phyloP scores from a whole-genome alignment of 2,888 invertebrate species.

The Leptopilina drosophilae region DNA sequence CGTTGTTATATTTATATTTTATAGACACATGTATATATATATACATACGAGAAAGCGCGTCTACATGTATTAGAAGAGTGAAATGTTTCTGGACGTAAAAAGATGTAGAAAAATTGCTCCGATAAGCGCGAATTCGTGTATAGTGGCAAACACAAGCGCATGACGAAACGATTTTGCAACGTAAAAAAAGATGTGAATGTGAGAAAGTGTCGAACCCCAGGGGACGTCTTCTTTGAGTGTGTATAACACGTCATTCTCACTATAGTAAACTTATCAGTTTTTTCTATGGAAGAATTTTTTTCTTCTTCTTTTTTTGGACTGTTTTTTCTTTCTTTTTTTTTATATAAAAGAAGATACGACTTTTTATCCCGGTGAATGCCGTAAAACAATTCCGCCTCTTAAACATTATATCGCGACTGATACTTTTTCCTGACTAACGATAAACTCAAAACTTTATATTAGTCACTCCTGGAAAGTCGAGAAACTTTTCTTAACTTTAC shows the following conservation, averaged over 20 bases:
- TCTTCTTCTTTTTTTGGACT: background rate
- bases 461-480: constrained; percentile 18
- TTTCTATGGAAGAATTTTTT: background rate
- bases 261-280: constrained; percentile 37
- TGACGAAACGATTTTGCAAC: constrained; percentile 16
- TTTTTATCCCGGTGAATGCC: background rate
- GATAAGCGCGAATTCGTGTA: constrained; percentile 38
- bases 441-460: constrained; percentile 32
- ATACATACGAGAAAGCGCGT: background rate
- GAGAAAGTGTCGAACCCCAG: constrained; percentile 22
- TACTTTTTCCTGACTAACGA: constrained; percentile 13
- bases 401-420: constrained; percentile 31
- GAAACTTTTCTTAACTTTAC: constrained; percentile 28
- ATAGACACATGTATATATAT: background rate
- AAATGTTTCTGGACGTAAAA: constrained; percentile 27
- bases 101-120: constrained; percentile 32
- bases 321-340: background rate
- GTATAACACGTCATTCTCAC: constrained; percentile 29
- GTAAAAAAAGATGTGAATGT: constrained; percentile 17
- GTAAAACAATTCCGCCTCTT: constrained; percentile 37
- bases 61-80: too few relatives aligned
- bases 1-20: constrained; percentile 5
- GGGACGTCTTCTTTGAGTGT: constrained; percentile 18
- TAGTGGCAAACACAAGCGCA: constrained; percentile 22
- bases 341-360: background rate